phyloP scores from a whole-genome alignment of 1,140 invertebrate species.

The Drosophila setifemur region DNA sequence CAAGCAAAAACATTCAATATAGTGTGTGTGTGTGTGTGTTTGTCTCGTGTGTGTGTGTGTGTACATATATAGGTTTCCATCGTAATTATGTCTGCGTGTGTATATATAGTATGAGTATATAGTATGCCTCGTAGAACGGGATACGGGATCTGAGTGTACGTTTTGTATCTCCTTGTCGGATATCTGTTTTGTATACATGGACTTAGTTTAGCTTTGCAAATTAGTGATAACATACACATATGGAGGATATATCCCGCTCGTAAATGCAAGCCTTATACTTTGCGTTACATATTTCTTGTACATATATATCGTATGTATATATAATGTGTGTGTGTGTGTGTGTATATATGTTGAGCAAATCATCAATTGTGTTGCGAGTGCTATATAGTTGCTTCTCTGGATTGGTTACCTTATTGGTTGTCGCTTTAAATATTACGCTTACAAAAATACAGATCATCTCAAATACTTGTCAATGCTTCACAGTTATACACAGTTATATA shows the following conservation, averaged over 20 bases:
- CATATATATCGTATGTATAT: conserved; percentile 38
- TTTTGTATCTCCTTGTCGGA: conserved; percentile 14
- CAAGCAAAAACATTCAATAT: conserved; percentile 82
- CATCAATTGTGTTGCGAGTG: conserved; percentile 50
- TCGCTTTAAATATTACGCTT: conserved; percentile 69
- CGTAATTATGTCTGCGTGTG: conserved; percentile 19
- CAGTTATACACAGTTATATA: conserved; percentile 71
- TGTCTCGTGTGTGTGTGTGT: conserved; percentile 14
- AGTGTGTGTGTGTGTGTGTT: conserved; percentile 56
- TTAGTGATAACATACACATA: conserved; percentile 68
- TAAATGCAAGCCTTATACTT: conserved; percentile 56
- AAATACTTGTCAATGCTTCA: conserved; percentile 74
- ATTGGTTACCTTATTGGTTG: conserved; percentile 12
- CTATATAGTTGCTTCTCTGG: conserved; percentile 40
- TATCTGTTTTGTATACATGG: conserved; percentile 46
- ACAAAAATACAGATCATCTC: conserved; percentile 80
- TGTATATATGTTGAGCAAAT: conserved; percentile 59
- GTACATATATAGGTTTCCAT: conserved; percentile 9
- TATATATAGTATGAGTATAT: conserved; percentile 5
- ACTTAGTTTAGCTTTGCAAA: conserved; percentile 73
- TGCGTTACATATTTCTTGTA: conserved; percentile 38
- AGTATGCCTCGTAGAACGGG: too few species aligned
- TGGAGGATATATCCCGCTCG: conserved; percentile 43
- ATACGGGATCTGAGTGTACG: too few species aligned
- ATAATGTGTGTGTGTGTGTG: conserved; percentile 17